Percentiles rank a stretch among this genome's conserved stretches.
Conservation (phyloP, 2,888 invertebrate species). For the Ectobius pallidus region DNA sequence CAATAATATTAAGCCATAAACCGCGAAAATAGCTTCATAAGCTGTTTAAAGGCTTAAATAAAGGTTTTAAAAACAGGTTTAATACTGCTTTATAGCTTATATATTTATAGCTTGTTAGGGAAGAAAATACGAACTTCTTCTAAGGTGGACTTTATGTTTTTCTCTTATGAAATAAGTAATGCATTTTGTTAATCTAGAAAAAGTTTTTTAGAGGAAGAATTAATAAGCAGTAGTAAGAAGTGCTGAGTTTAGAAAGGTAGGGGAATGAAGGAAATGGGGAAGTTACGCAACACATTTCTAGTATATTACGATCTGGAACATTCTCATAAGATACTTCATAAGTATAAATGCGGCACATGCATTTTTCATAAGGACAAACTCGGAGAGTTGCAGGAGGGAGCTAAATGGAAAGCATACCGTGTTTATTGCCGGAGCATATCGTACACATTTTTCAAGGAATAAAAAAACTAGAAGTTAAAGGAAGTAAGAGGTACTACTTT, state of each 20-base stretch:
- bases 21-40: background rate
- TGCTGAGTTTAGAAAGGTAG: background rate
- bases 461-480: background rate
- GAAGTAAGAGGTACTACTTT: background rate
- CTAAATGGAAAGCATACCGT: constrained; percentile 26
- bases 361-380: constrained; percentile 33
- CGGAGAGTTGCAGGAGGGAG: background rate
- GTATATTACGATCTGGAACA: constrained; percentile 17
- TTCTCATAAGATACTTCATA: constrained; percentile 33
- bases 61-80: background rate
- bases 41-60: background rate
- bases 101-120: background rate
- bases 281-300: constrained; percentile 13
- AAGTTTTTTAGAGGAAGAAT: background rate
- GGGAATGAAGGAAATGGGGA: background rate
- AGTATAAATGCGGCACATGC: constrained; percentile 33
- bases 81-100: background rate
- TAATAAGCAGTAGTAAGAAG: background rate
- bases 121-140: background rate
- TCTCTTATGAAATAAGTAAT: background rate
- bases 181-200: background rate
- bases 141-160: background rate
- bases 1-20: constrained; percentile 3
- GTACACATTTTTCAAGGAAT: background rate
- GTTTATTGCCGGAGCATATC: constrained; percentile 23